A percentile compares a stretch with the other conserved stretches of the same genome.
Conservation (phyloP, 2,113 vertebrate species). For the Hemiprocne comata region DNA sequence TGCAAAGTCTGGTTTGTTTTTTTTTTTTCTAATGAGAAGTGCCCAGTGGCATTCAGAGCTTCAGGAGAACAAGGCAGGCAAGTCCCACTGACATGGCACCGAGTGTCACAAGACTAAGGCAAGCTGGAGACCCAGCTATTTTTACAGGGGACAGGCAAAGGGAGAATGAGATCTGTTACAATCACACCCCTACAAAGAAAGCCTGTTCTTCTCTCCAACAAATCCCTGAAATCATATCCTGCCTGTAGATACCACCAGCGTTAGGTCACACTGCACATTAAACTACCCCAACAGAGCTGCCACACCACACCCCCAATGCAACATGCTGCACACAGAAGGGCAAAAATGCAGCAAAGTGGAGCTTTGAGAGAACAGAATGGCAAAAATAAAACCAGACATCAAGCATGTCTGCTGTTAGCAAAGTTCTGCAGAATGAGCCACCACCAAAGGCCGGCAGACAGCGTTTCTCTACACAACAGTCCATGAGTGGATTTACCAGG, state of each 20-base stretch:
- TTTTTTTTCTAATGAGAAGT: not conserved
- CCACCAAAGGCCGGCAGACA: not conserved
- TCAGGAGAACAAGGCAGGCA: not conserved
- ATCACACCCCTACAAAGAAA: not conserved
- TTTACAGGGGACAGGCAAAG: not conserved
- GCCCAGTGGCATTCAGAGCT: not conserved
- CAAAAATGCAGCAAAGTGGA: not conserved
- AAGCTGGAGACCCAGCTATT: not conserved
- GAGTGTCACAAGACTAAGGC: not conserved
- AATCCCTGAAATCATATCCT: not conserved
- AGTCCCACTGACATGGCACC: not conserved
- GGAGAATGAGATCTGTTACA: not conserved
- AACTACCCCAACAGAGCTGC: not conserved
- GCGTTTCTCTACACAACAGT: fast-evolving
- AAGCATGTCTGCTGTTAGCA: not conserved
- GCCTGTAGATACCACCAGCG: not conserved
- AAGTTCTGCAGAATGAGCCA: not conserved
- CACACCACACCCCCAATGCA: not conserved
- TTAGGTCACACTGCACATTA: too few relatives aligned
- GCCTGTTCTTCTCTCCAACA: not conserved
- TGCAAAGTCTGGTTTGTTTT: not conserved
- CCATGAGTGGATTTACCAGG: too few relatives aligned
- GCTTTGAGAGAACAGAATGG: not conserved
- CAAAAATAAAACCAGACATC: not conserved
- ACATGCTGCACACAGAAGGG: not conserved